Evolutionary conservation across 1,140 invertebrate genomes (phyloP).

Genomic region (Oncopodura yosiiana): DNA sequence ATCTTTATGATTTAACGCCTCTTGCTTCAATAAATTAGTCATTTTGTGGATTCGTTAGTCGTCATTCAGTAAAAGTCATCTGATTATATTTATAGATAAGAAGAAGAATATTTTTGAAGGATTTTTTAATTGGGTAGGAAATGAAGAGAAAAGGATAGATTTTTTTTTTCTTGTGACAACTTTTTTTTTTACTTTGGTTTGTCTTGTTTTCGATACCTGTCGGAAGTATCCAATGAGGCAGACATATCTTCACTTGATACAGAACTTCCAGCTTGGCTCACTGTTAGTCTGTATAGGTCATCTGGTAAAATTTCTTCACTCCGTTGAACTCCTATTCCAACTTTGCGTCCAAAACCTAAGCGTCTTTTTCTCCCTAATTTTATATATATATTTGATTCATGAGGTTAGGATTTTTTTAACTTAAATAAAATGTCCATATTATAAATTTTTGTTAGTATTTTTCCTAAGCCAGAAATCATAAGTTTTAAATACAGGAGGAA

Average conservation of each 20-base stretch:
- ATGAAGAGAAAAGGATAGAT: neutral
- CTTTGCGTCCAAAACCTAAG: conserved; percentile 89
- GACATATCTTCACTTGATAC: conserved; percentile 81
- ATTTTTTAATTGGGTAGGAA: neutral
- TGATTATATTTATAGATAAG: neutral
- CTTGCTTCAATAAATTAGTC: too few species aligned
- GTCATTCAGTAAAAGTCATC: neutral
- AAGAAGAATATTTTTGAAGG: neutral
- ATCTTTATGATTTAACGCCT: too few species aligned
- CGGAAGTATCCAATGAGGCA: conserved; percentile 54
- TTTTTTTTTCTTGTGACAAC: neutral
- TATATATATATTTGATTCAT: too few species aligned
- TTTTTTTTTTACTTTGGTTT: neutral
- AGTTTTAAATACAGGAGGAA: too few species aligned
- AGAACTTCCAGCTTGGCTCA: conserved; percentile 66
- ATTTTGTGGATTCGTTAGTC: conserved; percentile 3
- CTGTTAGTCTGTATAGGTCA: conserved; percentile 62
- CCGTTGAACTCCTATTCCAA: conserved; percentile 88
- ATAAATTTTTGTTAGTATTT: too few species aligned
- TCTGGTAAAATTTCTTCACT: conserved; percentile 87
- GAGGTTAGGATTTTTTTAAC: too few species aligned
- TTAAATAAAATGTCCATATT: too few species aligned
- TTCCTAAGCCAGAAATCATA: too few species aligned
- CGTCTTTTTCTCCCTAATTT: conserved; percentile 84
- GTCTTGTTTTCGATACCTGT: conserved; percentile 42